Evolutionary conservation across 2,797 vertebrate species (phyloP).

Genomic region (Dermochelys coriacea): DNA sequence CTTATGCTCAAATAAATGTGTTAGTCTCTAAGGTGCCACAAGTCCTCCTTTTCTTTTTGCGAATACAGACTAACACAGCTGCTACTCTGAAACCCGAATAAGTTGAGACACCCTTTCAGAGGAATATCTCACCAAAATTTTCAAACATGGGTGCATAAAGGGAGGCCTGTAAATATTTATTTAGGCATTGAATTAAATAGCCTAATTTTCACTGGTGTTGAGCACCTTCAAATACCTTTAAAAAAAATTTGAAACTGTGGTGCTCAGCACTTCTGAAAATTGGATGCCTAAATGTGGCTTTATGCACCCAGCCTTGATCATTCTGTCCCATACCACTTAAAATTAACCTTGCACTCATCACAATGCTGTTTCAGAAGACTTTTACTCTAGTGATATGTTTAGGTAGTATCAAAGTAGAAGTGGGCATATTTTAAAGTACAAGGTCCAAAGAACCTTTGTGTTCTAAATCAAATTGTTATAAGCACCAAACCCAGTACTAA

Average conservation of each 20-base stretch:
- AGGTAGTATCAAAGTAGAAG: background rate
- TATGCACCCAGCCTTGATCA: background rate
- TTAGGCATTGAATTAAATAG: background rate
- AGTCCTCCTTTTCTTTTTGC: too few species aligned
- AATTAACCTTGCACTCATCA: background rate
- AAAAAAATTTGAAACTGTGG: background rate
- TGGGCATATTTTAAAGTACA: fast-evolving
- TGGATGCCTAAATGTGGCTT: background rate
- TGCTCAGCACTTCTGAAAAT: background rate
- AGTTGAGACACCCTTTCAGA: background rate
- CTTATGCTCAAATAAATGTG: too few species aligned
- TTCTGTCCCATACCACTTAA: fast-evolving
- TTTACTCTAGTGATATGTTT: background rate
- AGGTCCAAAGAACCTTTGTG: background rate
- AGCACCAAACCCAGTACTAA: background rate
- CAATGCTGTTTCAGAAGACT: background rate
- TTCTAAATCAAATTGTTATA: background rate
- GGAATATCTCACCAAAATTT: background rate
- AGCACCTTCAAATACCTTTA: background rate
- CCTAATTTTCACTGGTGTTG: conserved; percentile 7
- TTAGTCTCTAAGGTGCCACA: too few species aligned
- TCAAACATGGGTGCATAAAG: conserved; percentile 65
- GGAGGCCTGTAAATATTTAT: background rate
- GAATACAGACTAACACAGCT: too few species aligned
- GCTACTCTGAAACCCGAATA: fast-evolving